A percentile compares a stretch with the other conserved stretches of the same genome.
Conservation (phyloP, 2,888 invertebrate species). For the Brenthis hecate region DNA sequence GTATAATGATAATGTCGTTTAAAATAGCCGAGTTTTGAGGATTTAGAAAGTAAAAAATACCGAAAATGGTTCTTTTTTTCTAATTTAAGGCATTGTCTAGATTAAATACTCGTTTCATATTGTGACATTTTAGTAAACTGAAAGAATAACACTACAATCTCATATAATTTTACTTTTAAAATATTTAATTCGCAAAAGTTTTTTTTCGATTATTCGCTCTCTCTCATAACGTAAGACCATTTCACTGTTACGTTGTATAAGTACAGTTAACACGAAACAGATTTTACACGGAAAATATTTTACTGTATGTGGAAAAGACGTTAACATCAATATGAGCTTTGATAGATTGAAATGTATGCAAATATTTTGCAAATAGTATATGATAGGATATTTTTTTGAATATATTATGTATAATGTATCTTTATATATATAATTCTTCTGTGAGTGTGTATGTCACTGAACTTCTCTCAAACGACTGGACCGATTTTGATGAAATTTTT, state of each 20-base stretch:
- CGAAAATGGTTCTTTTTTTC: too few species aligned
- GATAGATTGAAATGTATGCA: constrained; percentile 4
- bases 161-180: neutral
- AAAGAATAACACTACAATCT: neutral
- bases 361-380: constrained; percentile 7
- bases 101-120: too few species aligned
- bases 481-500: too few species aligned
- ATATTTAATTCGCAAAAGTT: neutral
- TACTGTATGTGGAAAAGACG: neutral
- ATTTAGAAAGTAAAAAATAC: too few species aligned
- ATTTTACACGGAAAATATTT: constrained; percentile 19
- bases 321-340: constrained; percentile 9
- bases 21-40: too few species aligned
- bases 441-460: too few species aligned
- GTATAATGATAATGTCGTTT: too few species aligned
- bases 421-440: too few species aligned
- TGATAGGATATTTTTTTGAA: neutral
- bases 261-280: constrained; percentile 25
- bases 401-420: too few species aligned
- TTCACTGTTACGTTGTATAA: constrained; percentile 13
- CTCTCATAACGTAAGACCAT: neutral
- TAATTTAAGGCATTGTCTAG: too few species aligned
- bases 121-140: neutral
- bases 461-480: too few species aligned
- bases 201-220: neutral